phyloP scores from a whole-genome alignment of 1,140 invertebrate species.

The Metaphire vulgaris region DNA sequence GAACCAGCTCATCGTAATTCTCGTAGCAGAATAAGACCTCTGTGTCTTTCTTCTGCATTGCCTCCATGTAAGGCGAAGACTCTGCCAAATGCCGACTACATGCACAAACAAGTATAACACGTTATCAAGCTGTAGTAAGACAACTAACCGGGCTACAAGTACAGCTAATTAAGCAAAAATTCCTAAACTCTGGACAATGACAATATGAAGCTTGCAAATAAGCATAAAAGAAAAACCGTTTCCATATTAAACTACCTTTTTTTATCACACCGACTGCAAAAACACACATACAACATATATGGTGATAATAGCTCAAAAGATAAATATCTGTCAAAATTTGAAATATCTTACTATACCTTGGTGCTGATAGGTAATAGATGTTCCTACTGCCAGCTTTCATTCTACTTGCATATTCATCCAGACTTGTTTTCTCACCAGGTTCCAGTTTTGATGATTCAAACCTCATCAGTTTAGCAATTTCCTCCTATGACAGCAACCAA shows the following conservation, averaged over 20 bases:
- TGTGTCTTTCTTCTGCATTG: conserved; percentile 69
- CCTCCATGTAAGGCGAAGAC: conserved; percentile 89
- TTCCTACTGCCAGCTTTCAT: conserved; percentile 72
- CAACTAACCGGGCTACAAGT: no score
- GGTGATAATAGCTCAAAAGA: no score
- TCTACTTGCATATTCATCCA: conserved; percentile 71
- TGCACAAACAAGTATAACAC: no score
- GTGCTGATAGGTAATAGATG: conserved; percentile 88
- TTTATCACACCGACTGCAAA: no score
- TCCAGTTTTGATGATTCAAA: conserved; percentile 82
- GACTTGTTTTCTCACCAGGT: conserved; percentile 67
- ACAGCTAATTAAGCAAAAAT: no score
- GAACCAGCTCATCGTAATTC: conserved; percentile 87
- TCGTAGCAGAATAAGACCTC: conserved; percentile 95
- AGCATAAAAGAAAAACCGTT: no score
- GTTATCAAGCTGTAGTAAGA: no score
- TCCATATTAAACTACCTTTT: no score
- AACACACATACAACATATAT: no score
- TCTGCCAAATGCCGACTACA: conserved; percentile 77
- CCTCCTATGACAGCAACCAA: conserved; percentile 72
- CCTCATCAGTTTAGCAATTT: conserved; percentile 78
- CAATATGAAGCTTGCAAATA: no score
- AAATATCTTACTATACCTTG: conserved; percentile 60
- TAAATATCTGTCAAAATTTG: neutral
- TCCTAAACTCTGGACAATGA: no score